phyloP scores from a whole-genome alignment of 2,888 invertebrate species.

The Calameuta pallipes region DNA sequence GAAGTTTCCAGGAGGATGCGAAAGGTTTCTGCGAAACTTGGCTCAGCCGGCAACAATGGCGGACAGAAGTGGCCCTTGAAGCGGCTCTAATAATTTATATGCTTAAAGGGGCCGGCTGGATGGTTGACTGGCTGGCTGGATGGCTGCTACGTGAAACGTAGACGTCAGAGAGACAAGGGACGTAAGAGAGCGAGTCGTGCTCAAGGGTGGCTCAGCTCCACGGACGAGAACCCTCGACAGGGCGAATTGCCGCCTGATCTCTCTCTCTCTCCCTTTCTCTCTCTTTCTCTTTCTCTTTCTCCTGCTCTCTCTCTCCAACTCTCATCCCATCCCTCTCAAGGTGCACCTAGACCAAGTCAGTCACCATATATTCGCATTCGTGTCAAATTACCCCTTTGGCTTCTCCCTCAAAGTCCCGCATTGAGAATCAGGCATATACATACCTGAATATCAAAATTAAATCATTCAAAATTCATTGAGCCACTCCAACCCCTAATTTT shows the following conservation, averaged over 20 bases:
- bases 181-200: slow-evolving; percentile 50
- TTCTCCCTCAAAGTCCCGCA: background rate
- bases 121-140: background rate
- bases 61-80: slow-evolving; percentile 55
- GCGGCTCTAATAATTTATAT: slow-evolving; percentile 61
- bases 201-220: slow-evolving; percentile 46
- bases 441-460: background rate
- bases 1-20: background rate
- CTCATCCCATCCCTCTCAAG: slow-evolving; percentile 11
- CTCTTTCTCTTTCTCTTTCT: no score
- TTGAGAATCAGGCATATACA: background rate
- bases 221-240: slow-evolving; percentile 50
- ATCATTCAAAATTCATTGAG: background rate
- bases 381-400: background rate
- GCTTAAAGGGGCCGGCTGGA: slow-evolving; percentile 50
- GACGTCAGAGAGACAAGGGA: slow-evolving; percentile 41
- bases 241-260: slow-evolving; percentile 40
- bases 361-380: background rate
- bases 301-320: background rate
- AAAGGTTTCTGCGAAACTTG: slow-evolving; percentile 13
- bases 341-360: background rate
- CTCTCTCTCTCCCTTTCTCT: background rate
- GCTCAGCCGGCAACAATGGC: slow-evolving; percentile 40
- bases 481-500: background rate
- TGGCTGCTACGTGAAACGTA: slow-evolving; percentile 43